phyloP scores from a whole-genome alignment of 1,140 invertebrate genomes.

The Brachionus calyciflorus region DNA sequence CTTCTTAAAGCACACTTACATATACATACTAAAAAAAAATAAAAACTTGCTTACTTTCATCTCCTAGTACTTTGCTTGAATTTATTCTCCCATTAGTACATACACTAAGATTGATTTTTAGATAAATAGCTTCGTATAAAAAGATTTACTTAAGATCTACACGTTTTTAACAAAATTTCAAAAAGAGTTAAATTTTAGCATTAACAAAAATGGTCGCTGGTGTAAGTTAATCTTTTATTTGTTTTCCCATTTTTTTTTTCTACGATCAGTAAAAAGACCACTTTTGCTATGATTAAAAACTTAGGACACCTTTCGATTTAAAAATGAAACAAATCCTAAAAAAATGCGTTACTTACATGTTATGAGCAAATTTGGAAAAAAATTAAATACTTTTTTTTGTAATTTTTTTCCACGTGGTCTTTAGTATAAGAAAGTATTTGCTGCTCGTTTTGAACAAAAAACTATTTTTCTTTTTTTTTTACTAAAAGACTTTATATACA shows the following conservation, averaged over 20 bases:
- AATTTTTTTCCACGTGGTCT: background rate
- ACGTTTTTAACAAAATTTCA: constrained; percentile 36
- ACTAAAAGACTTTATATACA: constrained; percentile 82
- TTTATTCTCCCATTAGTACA: background rate
- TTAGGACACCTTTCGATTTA: constrained; percentile 42
- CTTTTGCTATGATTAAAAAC: constrained; percentile 42
- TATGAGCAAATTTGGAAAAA: constrained; percentile 8
- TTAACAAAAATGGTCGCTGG: constrained; percentile 42
- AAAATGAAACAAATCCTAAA: constrained; percentile 35
- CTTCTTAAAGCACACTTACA: background rate
- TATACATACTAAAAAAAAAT: no score
- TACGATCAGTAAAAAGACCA: constrained; percentile 34
- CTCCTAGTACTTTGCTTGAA: background rate
- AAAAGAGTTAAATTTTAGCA: constrained; percentile 1
- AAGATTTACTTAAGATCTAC: background rate
- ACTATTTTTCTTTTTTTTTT: constrained; percentile 55
- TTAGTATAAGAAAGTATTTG: background rate
- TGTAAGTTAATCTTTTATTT: constrained; percentile 32
- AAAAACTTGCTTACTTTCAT: background rate
- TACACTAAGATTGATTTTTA: background rate
- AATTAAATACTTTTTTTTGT: background rate
- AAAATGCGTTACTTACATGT: constrained; percentile 38
- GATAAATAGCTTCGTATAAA: constrained; percentile 7
- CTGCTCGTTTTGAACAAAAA: background rate
- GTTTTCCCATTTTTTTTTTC: constrained; percentile 47